These are phyloP conservation scores for Nanger granti DNA, from an alignment of 2,113 vertebrate genomes.

Conservation along the genomic window DNA sequence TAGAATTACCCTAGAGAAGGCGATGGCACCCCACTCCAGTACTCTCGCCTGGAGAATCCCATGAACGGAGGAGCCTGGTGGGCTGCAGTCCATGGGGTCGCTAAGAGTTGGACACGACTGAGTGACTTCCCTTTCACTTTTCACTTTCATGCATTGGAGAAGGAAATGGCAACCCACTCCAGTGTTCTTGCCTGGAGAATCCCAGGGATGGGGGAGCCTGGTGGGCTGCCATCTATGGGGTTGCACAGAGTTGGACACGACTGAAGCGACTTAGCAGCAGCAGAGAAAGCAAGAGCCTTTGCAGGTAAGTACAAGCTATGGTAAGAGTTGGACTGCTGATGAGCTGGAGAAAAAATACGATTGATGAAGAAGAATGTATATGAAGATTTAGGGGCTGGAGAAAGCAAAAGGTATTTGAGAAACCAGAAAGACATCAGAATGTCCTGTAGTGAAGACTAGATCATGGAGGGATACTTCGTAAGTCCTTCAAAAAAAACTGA, in stretches of 20 bases:
- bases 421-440: neutral
- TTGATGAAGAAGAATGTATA: neutral
- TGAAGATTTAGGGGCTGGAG: neutral
- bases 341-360: neutral
- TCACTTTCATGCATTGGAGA: no score
- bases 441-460: neutral
- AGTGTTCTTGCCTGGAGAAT: no score
- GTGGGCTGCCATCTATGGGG: no score
- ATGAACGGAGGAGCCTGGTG: accelerated
- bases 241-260: no score
- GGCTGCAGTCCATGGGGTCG: no score
- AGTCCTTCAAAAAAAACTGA: neutral
- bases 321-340: neutral
- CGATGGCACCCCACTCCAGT: no score
- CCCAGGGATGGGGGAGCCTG: no score
- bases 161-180: no score
- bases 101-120: no score
- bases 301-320: neutral
- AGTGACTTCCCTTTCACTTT: no score
- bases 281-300: neutral
- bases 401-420: neutral
- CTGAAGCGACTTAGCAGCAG: no score
- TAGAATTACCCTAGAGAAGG: neutral
- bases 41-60: no score
- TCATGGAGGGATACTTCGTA: neutral